Conservation (phyloP, 2,797 vertebrate genomes). For the Artibeus jamaicensis region DNA sequence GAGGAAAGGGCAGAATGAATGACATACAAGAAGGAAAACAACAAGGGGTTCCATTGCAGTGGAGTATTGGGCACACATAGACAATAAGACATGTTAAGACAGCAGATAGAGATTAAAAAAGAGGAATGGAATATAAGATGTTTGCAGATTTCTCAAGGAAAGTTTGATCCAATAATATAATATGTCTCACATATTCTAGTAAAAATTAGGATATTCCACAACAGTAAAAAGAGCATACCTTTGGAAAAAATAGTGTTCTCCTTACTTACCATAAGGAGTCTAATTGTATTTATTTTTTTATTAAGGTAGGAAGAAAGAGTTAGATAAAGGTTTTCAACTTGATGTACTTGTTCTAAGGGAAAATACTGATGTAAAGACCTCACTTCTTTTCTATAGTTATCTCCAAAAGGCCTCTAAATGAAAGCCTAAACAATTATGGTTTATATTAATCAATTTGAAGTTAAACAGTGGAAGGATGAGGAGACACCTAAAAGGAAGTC, state of each 20-base stretch:
- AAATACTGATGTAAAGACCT: neutral
- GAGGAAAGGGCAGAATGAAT: neutral
- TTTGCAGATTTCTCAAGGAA: neutral
- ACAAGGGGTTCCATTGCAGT: neutral
- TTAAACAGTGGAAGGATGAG: neutral
- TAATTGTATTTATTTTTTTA: conserved; percentile 9
- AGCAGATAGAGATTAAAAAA: neutral
- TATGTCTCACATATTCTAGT: neutral
- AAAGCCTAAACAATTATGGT: neutral
- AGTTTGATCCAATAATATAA: neutral
- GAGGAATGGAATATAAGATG: neutral
- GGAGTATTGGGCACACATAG: neutral
- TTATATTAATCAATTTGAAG: conserved; percentile 1
- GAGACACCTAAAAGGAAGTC: neutral
- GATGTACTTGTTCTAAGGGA: neutral
- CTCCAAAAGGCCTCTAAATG: neutral
- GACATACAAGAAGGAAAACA: neutral
- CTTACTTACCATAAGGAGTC: neutral
- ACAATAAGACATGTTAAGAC: neutral
- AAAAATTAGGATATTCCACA: neutral
- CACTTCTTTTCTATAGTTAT: neutral
- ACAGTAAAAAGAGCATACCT: neutral
- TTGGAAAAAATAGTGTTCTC: neutral
- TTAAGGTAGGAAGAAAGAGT: neutral
- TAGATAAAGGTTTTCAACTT: neutral